Evolutionary conservation across 2,797 vertebrate species (phyloP).

Genomic region (Silurus lanzhouensis): DNA sequence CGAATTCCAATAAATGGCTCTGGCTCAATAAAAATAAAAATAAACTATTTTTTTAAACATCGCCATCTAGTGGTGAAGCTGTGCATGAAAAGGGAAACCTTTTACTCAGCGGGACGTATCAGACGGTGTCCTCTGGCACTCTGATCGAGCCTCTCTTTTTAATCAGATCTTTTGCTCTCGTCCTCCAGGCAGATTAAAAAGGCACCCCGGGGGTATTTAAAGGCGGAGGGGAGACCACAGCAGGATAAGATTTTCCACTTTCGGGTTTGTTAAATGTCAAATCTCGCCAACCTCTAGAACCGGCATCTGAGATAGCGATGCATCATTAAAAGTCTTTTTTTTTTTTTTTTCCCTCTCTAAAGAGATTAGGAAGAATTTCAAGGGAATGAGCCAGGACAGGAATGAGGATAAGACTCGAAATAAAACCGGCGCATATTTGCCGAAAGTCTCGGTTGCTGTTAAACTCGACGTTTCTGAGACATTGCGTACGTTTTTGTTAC

Average conservation of each 20-base stretch:
- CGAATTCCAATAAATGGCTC: no score
- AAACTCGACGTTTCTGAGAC: neutral
- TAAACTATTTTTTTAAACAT: slow-evolving; percentile 6
- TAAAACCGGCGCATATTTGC: neutral
- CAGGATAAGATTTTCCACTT: slow-evolving; percentile 41
- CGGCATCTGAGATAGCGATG: slow-evolving; percentile 58
- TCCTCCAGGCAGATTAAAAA: slow-evolving; percentile 57
- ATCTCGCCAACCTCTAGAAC: slow-evolving; percentile 62
- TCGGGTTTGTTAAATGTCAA: slow-evolving; percentile 71
- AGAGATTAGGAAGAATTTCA: slow-evolving; percentile 34
- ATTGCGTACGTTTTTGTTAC: slow-evolving; percentile 78
- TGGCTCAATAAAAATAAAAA: no score
- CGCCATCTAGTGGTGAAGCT: slow-evolving; percentile 34
- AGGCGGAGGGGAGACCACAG: slow-evolving; percentile 48
- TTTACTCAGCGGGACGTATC: slow-evolving; percentile 20
- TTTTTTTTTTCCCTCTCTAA: slow-evolving; percentile 19
- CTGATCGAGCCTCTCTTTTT: slow-evolving; percentile 42
- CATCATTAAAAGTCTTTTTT: slow-evolving; percentile 60
- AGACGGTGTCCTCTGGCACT: slow-evolving; percentile 17
- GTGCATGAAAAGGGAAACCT: neutral
- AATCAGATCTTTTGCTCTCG: slow-evolving; percentile 48
- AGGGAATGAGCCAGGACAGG: slow-evolving; percentile 1
- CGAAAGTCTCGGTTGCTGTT: neutral
- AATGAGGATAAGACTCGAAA: neutral
- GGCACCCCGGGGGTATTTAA: slow-evolving; percentile 53